Percentiles rank a stretch among this genome's conserved stretches.
phyloP scores from a whole-genome alignment of 2,797 vertebrate species.

The Neoniphon sammara region DNA sequence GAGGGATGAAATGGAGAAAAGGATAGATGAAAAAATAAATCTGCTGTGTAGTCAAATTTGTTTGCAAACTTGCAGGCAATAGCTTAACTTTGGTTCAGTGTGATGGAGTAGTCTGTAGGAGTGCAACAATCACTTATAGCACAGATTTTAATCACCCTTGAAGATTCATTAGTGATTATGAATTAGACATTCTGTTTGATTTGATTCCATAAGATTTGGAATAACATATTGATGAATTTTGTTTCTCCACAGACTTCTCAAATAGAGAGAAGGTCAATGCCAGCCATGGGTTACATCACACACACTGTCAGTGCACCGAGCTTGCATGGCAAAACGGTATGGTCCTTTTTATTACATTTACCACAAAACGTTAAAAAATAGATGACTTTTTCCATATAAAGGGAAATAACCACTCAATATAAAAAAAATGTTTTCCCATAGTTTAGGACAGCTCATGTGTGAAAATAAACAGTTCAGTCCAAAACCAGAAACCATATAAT shows the following conservation, averaged over 20 bases:
- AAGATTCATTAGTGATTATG: constrained; percentile 44
- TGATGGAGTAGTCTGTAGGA: constrained; percentile 42
- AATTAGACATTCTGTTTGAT: constrained; percentile 75
- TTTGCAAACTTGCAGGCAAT: constrained; percentile 76
- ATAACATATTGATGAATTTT: constrained; percentile 56
- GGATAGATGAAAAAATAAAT: constrained; percentile 73
- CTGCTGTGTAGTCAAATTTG: constrained; percentile 77
- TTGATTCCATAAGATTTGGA: constrained; percentile 39
- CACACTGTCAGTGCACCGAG: constrained; percentile 98
- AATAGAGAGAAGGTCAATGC: constrained; percentile 91
- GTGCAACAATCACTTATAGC: not conserved
- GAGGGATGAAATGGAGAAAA: constrained; percentile 68
- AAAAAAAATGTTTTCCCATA: not conserved
- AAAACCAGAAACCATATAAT: constrained; percentile 12
- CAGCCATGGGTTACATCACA: constrained; percentile 97
- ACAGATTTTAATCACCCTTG: constrained; percentile 15
- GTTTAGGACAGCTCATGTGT: not conserved
- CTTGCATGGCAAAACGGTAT: constrained; percentile 97
- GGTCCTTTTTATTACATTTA: constrained; percentile 45
- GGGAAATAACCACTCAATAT: not conserved
- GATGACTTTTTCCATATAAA: not conserved
- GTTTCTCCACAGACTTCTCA: constrained; percentile 86
- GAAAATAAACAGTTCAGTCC: not conserved
- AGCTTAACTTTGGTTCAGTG: constrained; percentile 68
- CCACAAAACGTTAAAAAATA: not conserved